Evolutionary conservation across 2,113 vertebrate species (phyloP).

Genomic region (Rhagologus leucostigma): DNA sequence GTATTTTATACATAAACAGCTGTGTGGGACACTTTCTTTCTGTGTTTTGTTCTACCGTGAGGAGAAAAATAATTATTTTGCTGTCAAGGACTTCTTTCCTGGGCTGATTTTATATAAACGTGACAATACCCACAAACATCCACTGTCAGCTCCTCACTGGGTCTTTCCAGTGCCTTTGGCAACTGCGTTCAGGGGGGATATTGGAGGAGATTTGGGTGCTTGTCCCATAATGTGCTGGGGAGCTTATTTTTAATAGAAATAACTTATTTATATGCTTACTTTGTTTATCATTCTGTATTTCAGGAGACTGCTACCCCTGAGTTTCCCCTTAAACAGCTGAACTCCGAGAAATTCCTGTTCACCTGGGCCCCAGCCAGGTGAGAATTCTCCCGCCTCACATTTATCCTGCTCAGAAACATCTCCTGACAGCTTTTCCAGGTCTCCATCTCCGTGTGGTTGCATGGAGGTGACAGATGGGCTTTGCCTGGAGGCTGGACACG

Average conservation of each 20-base stretch:
- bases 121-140: neutral
- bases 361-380: neutral
- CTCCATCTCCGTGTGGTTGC: fast-evolving
- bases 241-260: neutral
- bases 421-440: neutral
- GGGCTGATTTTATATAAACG: neutral
- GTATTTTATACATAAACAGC: neutral
- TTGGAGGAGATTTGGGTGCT: neutral
- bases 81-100: neutral
- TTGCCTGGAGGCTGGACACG: no score
- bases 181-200: fast-evolving
- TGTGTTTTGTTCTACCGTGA: neutral
- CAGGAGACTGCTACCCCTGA: neutral
- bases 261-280: neutral
- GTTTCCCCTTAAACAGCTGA: neutral
- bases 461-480: neutral
- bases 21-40: neutral
- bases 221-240: neutral
- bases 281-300: neutral
- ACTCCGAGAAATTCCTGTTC: neutral
- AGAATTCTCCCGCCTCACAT: neutral
- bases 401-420: neutral
- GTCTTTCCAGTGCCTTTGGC: neutral
- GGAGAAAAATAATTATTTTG: neutral
- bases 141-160: neutral